Base-by-base conservation (phyloP, 2,888 invertebrate genomes). In the Drepanosiphum platanoidis region DNA sequence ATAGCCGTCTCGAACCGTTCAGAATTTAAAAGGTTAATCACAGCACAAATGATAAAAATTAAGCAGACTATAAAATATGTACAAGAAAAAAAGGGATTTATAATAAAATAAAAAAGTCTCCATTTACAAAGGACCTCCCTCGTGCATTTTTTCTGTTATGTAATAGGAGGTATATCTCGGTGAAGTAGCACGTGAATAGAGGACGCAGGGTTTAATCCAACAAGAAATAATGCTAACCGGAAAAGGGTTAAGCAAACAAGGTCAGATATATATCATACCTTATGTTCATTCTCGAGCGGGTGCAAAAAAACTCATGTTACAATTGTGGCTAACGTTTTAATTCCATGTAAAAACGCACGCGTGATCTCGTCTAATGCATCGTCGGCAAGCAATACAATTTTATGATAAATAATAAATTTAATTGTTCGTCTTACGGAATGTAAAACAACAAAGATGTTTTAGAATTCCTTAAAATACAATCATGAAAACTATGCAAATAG, bases 191-290 rank as follows among this genome's bases (percentile, higher is more conserved):
- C 52, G 1, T 27, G 32, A 46, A 46, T 42, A 1, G 0, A 68
- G 46, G 15, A 42, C 15, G 79, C 34, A 22, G 36, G 81, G n/a
- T 71, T 71, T 81, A 71, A 71, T 81, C 39, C 39, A 61, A 71
- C 58, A 61, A 71, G 39, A 58, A 81, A 70, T 80, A 80, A 70
- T 70, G 18, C 13, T 71, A 36, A 42, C 22, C 30, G 58, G 71
- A 30, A 71, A 81, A 81, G 58, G 71, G 71, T 81, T 81, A 71
- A 61, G 58, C 39, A 71, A 81, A 81, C 71, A 81, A 61, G 58
- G n/a, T 80, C 30, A 39, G 22, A 58, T 36, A 30, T 34, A 52
- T 22, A 30, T 46, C 0, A 70, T 34, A 66, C 32, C 66, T 36
- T 58, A 71, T 71, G n/a, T 39, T 71, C 11, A 22, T 39, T 61